Conservation (phyloP, 1,140 invertebrate species). For the Drosophila cardini region DNA sequence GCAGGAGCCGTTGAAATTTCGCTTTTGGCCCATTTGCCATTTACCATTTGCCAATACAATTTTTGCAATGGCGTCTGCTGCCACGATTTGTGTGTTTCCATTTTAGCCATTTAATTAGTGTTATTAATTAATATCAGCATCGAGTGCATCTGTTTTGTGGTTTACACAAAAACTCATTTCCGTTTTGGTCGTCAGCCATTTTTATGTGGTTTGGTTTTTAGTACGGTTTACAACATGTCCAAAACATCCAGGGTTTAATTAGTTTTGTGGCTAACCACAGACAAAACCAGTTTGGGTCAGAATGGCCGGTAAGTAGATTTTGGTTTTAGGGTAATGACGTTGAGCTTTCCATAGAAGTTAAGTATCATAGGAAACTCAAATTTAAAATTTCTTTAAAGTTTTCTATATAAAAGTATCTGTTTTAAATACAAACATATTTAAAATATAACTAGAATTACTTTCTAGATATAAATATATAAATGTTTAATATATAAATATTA, state of each 20-base stretch:
- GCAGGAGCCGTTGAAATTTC: slow-evolving; percentile 79
- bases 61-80: slow-evolving; percentile 42
- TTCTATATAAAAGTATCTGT: too few relatives aligned
- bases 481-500: too few relatives aligned
- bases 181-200: slow-evolving; percentile 59
- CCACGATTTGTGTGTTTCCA: neutral
- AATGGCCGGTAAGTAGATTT: slow-evolving; percentile 5
- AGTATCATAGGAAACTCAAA: too few relatives aligned
- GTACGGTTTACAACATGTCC: slow-evolving; percentile 5
- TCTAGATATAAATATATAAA: too few relatives aligned
- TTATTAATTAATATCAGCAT: slow-evolving; percentile 66
- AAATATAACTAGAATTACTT: too few relatives aligned
- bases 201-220: slow-evolving; percentile 30
- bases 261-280: slow-evolving; percentile 60
- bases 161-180: slow-evolving; percentile 66
- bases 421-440: too few relatives aligned
- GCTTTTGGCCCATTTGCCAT: slow-evolving; percentile 40
- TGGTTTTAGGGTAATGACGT: neutral
- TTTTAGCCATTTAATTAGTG: slow-evolving; percentile 69
- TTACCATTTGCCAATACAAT: slow-evolving; percentile 50
- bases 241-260: slow-evolving; percentile 47
- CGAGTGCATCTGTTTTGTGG: slow-evolving; percentile 63
- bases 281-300: slow-evolving; percentile 2
- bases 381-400: too few relatives aligned
- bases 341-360: neutral